These are phyloP conservation scores for Pseudoatta argentina DNA, from an alignment of 1,140 invertebrate genomes.

Conservation along the genomic window DNA sequence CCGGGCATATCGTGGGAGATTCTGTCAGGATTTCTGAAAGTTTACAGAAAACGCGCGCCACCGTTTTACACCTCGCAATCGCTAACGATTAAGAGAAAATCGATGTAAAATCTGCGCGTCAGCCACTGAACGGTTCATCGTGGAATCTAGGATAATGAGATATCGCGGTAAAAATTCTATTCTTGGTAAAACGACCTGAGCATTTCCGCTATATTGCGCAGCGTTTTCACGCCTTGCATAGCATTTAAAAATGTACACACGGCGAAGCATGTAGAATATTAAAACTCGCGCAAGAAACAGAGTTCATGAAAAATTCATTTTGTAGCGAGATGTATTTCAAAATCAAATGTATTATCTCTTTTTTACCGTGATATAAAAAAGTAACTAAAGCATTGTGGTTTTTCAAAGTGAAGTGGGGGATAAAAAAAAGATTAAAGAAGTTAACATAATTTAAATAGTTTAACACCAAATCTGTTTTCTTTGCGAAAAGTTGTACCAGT, in stretches of 20 bases:
- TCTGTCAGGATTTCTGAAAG: background rate
- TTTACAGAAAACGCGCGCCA: conserved; percentile 23
- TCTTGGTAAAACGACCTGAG: conserved; percentile 3
- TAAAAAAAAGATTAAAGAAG: background rate
- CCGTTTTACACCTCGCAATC: background rate
- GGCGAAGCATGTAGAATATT: background rate
- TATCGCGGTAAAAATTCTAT: conserved; percentile 18
- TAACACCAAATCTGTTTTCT: background rate
- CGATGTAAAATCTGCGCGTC: conserved; percentile 6
- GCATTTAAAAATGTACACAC: conserved; percentile 4
- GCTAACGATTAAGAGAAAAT: conserved; percentile 38
- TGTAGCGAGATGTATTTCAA: background rate
- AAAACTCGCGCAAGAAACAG: background rate
- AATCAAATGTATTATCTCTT: background rate
- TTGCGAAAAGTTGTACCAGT: background rate
- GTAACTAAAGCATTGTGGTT: background rate
- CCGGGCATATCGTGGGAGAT: conserved; percentile 10
- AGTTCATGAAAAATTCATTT: conserved; percentile 19
- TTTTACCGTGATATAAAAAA: background rate
- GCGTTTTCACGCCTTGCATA: conserved; percentile 11
- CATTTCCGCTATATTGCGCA: conserved; percentile 15
- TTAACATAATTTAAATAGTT: background rate
- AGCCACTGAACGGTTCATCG: background rate
- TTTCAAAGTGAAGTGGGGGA: background rate
- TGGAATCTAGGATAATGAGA: conserved; percentile 43